A percentile compares a stretch with the other conserved stretches of the same genome.
Evolutionary conservation across 2,797 vertebrate genomes (phyloP).

Genomic region (Microctenopoma steveboyesi): DNA sequence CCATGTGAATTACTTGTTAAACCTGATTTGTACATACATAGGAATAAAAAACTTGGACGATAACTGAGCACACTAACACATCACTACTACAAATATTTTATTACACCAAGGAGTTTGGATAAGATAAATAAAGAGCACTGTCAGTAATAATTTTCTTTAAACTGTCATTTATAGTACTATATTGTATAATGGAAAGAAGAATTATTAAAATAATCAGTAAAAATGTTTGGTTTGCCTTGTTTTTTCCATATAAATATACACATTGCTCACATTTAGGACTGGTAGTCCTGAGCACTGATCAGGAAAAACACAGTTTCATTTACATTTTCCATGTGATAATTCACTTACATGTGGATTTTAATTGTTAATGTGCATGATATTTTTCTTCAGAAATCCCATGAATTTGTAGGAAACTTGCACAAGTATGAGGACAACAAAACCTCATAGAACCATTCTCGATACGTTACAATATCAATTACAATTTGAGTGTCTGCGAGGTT

Average conservation of each 20-base stretch:
- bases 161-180: constrained; percentile 2
- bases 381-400: constrained; percentile 23
- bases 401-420: constrained; percentile 76
- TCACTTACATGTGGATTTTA: constrained; percentile 46
- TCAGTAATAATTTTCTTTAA: not conserved
- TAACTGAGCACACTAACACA: not conserved
- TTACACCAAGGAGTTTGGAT: not conserved
- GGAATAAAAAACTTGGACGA: not conserved
- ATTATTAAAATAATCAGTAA: not conserved
- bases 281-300: constrained; percentile 1
- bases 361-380: constrained; percentile 28
- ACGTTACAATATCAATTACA: constrained; percentile 33
- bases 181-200: too few relatives aligned
- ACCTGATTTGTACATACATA: constrained; percentile 1
- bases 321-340: constrained; percentile 43
- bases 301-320: constrained; percentile 2
- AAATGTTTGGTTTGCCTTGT: not conserved
- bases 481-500: not conserved
- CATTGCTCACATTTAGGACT: not conserved
- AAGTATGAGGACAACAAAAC: constrained; percentile 78
- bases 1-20: constrained; percentile 7
- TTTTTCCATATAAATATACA: constrained; percentile 4
- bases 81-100: not conserved
- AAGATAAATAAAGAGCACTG: too few relatives aligned
- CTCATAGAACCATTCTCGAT: constrained; percentile 79